Conservation (phyloP, 2,797 vertebrate species). For the Sebastes glaucus region DNA sequence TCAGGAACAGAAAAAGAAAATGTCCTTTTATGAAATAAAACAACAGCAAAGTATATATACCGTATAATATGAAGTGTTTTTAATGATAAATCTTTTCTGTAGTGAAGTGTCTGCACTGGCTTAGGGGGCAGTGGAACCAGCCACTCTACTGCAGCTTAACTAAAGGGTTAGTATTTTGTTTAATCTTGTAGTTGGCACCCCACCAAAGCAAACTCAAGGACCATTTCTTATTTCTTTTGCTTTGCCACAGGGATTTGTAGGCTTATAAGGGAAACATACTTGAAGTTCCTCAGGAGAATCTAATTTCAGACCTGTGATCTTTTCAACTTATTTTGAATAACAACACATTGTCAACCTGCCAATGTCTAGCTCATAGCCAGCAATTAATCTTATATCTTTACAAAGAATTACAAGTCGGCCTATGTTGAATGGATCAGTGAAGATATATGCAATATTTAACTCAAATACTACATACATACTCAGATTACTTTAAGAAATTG, state of each 20-base stretch:
- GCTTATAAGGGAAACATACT: neutral
- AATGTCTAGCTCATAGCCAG: neutral
- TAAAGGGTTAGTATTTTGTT: neutral
- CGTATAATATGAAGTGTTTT: neutral
- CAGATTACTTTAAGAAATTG: neutral
- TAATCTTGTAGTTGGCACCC: neutral
- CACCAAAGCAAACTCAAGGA: constrained; percentile 4
- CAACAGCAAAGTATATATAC: neutral
- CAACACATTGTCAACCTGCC: neutral
- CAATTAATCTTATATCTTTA: neutral
- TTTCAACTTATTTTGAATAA: constrained; percentile 1
- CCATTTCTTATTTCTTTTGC: neutral
- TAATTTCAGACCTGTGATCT: neutral
- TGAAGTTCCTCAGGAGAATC: neutral
- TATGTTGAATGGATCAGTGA: neutral
- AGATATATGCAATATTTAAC: neutral
- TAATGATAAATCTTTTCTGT: neutral
- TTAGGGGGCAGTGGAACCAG: neutral
- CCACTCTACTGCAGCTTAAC: neutral
- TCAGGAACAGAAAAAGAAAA: neutral
- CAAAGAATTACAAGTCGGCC: neutral
- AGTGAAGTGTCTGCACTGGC: neutral
- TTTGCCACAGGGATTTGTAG: constrained; percentile 1
- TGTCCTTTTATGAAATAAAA: neutral
- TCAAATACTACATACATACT: neutral